phyloP scores from a whole-genome alignment of 2,888 invertebrate species.

The Patella ulyssiponensis region DNA sequence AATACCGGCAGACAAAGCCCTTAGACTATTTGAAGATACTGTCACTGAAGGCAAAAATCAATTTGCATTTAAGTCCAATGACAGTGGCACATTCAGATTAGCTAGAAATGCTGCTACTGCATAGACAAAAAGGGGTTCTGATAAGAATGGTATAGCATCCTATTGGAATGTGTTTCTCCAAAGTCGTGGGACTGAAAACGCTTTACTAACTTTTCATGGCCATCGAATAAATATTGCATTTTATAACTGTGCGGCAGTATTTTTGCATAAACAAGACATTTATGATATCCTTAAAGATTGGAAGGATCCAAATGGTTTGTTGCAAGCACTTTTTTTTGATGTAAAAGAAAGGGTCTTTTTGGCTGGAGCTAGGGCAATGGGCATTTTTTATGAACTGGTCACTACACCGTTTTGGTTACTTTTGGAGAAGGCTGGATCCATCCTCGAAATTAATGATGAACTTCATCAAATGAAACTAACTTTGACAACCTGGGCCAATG shows the following conservation, averaged over 20 bases:
- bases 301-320: neutral
- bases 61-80: too few relatives aligned
- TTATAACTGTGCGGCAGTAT: neutral
- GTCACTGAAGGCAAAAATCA: neutral
- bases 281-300: neutral
- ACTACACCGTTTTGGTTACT: neutral
- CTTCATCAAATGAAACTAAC: neutral
- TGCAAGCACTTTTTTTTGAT: neutral
- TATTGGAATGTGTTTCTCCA: neutral
- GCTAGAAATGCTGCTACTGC: too few relatives aligned
- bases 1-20: neutral
- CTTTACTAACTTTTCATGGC: too few relatives aligned
- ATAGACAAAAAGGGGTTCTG: too few relatives aligned
- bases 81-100: too few relatives aligned
- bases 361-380: conserved; percentile 1
- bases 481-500: neutral
- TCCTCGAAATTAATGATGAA: neutral
- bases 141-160: neutral
- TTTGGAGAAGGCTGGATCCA: neutral
- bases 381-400: neutral
- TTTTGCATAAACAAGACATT: neutral
- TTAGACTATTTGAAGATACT: neutral
- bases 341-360: neutral
- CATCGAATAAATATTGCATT: too few relatives aligned
- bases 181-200: neutral